phyloP scores from a whole-genome alignment of 1,140 invertebrate species.

The Dreissena rostriformis region DNA sequence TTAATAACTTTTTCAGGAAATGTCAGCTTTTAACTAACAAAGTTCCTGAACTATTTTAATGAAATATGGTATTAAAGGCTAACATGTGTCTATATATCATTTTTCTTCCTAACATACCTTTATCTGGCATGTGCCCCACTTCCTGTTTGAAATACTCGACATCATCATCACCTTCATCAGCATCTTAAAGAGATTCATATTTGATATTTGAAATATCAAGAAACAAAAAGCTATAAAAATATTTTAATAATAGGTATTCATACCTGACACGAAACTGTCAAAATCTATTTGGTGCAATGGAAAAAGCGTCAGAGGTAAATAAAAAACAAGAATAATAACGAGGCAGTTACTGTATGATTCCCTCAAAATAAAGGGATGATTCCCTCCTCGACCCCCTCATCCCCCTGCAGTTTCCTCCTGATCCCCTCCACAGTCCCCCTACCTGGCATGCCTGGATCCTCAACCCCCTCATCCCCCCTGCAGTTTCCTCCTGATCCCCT shows the following conservation, averaged over 20 bases:
- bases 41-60: neutral
- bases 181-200: conserved; percentile 10
- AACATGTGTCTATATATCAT: neutral
- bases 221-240: too few relatives aligned
- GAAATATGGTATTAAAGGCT: neutral
- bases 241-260: too few relatives aligned
- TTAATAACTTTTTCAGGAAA: neutral
- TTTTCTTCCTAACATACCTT: conserved; percentile 83
- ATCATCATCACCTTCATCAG: conserved; percentile 72
- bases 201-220: too few relatives aligned
- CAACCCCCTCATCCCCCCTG: neutral
- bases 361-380: too few relatives aligned
- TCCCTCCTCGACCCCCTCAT: too few relatives aligned
- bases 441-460: conserved; percentile 1
- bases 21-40: neutral
- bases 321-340: too few relatives aligned
- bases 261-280: too few relatives aligned
- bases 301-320: too few relatives aligned
- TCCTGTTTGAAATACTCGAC: conserved; percentile 91
- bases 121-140: conserved; percentile 92
- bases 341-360: too few relatives aligned
- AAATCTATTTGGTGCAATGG: too few relatives aligned
- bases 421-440: neutral
- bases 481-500: neutral
- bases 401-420: too few relatives aligned